These are phyloP conservation scores for Synanceia verrucosa DNA, from an alignment of 2,797 vertebrate genomes.

Conservation along the genomic window DNA sequence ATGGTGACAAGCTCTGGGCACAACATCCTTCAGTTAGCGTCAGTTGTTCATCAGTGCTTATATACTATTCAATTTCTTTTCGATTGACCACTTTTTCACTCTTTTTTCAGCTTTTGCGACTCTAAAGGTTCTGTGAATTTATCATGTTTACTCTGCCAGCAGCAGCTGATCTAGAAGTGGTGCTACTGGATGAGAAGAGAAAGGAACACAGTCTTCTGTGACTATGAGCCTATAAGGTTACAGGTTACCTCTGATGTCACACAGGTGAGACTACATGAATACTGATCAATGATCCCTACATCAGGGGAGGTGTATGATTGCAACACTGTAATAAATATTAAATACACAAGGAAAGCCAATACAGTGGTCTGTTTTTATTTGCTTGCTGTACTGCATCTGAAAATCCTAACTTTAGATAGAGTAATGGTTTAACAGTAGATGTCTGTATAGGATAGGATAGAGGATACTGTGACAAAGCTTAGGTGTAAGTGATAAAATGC, in stretches of 20 bases:
- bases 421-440: not conserved
- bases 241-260: slow-evolving; percentile 58
- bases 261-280: slow-evolving; percentile 44
- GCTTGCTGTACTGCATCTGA: not conserved
- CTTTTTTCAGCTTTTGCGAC: slow-evolving; percentile 7
- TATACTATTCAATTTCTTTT: slow-evolving; percentile 11
- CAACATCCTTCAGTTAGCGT: not conserved
- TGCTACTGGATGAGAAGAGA: slow-evolving; percentile 25
- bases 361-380: slow-evolving; percentile 3
- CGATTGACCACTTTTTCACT: not conserved
- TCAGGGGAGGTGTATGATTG: slow-evolving; percentile 27
- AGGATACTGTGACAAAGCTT: not conserved
- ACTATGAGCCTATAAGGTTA: slow-evolving; percentile 49
- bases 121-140: not conserved
- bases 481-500: not conserved
- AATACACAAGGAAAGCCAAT: slow-evolving; percentile 9
- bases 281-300: slow-evolving; percentile 32
- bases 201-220: slow-evolving; percentile 44
- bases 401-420: not conserved
- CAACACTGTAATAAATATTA: slow-evolving; percentile 39
- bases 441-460: not conserved
- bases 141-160: slow-evolving; percentile 16
- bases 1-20: slow-evolving; percentile 7
- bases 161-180: slow-evolving; percentile 38
- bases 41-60: slow-evolving; percentile 12